Percentiles rank a stretch among this genome's conserved stretches.
These are phyloP conservation scores for Cephalopterus ornatus DNA, from an alignment of 2,113 vertebrate species.

Conservation along the genomic window DNA sequence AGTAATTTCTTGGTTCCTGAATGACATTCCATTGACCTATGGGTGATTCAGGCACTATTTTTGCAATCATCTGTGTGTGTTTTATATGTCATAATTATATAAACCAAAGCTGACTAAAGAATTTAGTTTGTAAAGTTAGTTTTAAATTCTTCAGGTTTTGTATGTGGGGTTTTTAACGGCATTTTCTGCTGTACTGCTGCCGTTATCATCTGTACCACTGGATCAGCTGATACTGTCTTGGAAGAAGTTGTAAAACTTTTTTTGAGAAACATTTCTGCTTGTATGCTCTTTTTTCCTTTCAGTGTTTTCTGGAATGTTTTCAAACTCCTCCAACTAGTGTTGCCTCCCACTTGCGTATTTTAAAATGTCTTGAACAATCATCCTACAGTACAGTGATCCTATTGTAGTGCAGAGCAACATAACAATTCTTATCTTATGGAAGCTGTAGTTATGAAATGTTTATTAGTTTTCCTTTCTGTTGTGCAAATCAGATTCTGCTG, in stretches of 20 bases:
- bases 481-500: background rate
- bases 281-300: background rate
- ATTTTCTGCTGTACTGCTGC: background rate
- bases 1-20: background rate
- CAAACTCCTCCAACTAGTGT: background rate
- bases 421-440: background rate
- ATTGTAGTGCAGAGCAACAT: background rate
- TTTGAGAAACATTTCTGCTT: background rate
- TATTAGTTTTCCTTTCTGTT: background rate
- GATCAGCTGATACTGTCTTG: background rate
- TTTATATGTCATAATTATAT: background rate
- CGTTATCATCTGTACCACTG: background rate
- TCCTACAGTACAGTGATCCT: background rate
- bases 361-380: background rate
- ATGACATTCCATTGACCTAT: background rate
- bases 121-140: background rate
- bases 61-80: background rate
- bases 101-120: background rate
- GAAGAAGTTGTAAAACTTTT: background rate
- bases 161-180: background rate
- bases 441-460: background rate
- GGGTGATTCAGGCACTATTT: background rate
- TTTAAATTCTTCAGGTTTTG: background rate
- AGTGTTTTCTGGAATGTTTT: background rate
- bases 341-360: background rate